phyloP scores from a whole-genome alignment of 2,888 invertebrate species.

The Perizoma affinitatum region DNA sequence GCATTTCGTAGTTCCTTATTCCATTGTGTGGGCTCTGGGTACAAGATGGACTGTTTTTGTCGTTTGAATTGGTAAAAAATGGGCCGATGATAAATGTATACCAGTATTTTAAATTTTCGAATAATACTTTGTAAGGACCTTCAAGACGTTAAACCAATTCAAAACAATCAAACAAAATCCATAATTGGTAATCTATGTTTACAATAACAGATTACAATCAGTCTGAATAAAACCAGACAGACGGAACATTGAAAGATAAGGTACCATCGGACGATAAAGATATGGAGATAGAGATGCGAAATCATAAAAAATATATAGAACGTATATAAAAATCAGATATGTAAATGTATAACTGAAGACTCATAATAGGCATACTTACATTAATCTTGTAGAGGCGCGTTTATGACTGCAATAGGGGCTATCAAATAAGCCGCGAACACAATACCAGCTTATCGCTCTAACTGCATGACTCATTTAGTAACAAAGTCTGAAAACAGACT shows the following conservation, averaged over 20 bases:
- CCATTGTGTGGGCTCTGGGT: constrained; percentile 36
- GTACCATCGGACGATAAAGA: not conserved
- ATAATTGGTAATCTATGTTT: not conserved
- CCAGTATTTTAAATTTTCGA: not conserved
- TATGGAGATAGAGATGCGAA: not conserved
- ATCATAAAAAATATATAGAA: constrained; percentile 1
- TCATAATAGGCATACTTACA: constrained; percentile 2
- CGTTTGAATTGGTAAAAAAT: constrained; percentile 7
- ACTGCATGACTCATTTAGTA: constrained; percentile 48
- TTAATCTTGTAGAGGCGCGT: constrained; percentile 11
- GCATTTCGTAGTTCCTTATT: constrained; percentile 42
- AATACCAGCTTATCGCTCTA: constrained; percentile 54
- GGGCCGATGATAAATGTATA: not conserved
- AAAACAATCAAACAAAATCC: not conserved
- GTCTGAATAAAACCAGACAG: not conserved
- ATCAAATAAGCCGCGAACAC: constrained; percentile 44
- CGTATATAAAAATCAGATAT: constrained; percentile 22
- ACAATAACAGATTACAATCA: not conserved
- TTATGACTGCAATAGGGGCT: constrained; percentile 10
- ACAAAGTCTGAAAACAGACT: constrained; percentile 31
- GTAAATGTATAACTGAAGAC: constrained; percentile 25
- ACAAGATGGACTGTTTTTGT: constrained; percentile 27
- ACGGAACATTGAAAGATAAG: not conserved
- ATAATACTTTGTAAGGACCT: not conserved
- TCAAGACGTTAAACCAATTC: not conserved